A percentile compares a stretch with the other conserved stretches of the same genome.
These are phyloP conservation scores for Odontophorus gujanensis DNA, from an alignment of 2,113 vertebrate species.

Conservation along the genomic window DNA sequence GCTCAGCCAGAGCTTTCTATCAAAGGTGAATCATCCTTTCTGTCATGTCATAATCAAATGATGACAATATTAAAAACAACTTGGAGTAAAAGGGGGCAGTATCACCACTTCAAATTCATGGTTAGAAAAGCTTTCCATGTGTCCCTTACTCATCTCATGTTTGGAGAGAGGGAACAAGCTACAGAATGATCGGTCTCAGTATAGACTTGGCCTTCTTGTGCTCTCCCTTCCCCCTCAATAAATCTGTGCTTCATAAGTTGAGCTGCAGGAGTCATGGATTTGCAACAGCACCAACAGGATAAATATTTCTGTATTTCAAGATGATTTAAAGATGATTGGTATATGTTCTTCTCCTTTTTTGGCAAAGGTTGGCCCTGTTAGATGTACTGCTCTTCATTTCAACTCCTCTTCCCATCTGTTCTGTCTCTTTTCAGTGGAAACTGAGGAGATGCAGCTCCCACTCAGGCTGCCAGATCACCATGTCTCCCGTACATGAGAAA, in stretches of 20 bases:
- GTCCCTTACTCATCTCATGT: neutral
- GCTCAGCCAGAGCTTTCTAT: constrained; percentile 11
- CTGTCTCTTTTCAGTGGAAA: constrained; percentile 27
- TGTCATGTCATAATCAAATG: neutral
- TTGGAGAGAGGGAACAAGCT: neutral
- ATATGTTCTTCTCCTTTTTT: constrained; percentile 34
- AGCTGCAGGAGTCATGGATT: neutral
- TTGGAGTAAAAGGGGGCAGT: neutral
- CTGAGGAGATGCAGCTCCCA: constrained; percentile 16
- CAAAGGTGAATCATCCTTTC: constrained; percentile 1
- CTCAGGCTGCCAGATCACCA: neutral
- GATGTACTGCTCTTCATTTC: constrained; percentile 31
- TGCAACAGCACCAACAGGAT: constrained; percentile 23
- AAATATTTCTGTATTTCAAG: constrained; percentile 59
- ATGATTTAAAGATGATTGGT: constrained; percentile 24
- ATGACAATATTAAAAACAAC: too few relatives aligned
- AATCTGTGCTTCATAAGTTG: neutral
- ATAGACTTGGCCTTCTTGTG: neutral
- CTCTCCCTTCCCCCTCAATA: neutral
- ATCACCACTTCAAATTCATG: fast-evolving
- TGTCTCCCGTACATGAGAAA: neutral
- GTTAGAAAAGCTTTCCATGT: neutral
- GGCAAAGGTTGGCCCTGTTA: constrained; percentile 47
- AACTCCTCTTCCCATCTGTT: constrained; percentile 56
- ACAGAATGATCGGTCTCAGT: neutral